Base-by-base conservation (phyloP, 1,140 invertebrate genomes). In the Macrotrachela quadricornifera region DNA sequence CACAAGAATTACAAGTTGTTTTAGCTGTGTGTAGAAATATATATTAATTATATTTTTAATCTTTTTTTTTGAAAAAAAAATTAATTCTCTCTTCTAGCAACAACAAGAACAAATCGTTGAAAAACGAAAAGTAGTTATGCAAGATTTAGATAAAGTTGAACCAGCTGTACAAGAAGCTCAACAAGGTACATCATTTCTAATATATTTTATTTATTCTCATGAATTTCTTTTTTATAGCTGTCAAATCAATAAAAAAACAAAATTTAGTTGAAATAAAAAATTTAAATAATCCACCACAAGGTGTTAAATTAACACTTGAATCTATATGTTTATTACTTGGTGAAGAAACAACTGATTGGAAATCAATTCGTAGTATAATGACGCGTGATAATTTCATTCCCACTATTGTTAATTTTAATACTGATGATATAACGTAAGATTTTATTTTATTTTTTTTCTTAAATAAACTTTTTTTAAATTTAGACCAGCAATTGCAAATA, bases 341-440 rank as follows among this genome's bases (percentile, higher is more conserved):
- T 58, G 92, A 97, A 75, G 85, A 83, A 68, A 85, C 87, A 51
- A 83, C 81, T 57, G 92, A 96, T 70, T 99, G 94, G 94, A 97
- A 95, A 74, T 80, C 84, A 48, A 94, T 97, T 67, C 79, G 91
- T 59, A 79, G 84, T 50, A 83, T 96, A 69, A 86, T 97, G 69
- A 92, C 96, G 81, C 78, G 85, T 62, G 94, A 99, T 71, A 97
- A 96, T 76, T 99, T 99, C 78, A 97, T 99, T 75, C 83, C 85
- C 71, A 87, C 84, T 62, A 95, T 99, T 74, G 85, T 99, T 69
- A 95, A 95, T 77, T 97, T 95, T 77, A 81, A 80, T 72, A 95
- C 91, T 57, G 90, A 96, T 75, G 80, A 86, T 65, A 87, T 99
- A 72, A 83, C 80, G 82, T 90, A 83, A 83, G 12, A 39, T 30